Percentiles rank a stretch among this genome's conserved stretches.
Conservation (phyloP, 2,797 vertebrate species). For the Xenops minutus region DNA sequence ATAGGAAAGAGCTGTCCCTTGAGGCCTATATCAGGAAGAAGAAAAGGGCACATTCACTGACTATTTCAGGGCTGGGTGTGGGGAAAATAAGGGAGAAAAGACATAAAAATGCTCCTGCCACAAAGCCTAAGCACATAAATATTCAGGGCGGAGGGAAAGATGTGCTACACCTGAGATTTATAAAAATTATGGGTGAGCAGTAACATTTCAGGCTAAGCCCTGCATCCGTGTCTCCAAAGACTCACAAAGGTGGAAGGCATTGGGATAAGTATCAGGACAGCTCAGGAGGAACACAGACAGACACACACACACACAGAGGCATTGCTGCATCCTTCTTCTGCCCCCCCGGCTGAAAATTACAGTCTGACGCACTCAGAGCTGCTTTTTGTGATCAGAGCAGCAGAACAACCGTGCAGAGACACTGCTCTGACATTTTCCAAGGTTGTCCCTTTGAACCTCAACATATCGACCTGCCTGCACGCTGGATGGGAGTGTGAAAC, state of each 20-base stretch:
- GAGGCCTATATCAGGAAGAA: not conserved
- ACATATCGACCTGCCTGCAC: not conserved
- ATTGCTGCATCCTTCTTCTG: not conserved
- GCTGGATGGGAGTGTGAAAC: not conserved
- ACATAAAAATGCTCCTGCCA: not conserved
- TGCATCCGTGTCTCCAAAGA: not conserved
- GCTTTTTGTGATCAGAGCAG: not conserved
- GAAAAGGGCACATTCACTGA: not conserved
- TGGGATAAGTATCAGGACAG: not conserved
- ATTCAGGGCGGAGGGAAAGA: not conserved
- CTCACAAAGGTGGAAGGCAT: not conserved
- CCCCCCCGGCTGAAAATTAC: not conserved
- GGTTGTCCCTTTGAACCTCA: not conserved
- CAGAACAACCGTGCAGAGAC: not conserved
- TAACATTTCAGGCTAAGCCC: not conserved
- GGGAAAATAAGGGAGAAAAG: not conserved
- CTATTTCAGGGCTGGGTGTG: not conserved
- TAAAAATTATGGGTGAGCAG: not conserved
- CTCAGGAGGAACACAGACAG: not conserved
- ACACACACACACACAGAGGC: not conserved
- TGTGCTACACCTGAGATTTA: not conserved
- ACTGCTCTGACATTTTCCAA: conserved; percentile 6
- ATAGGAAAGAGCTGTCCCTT: not conserved
- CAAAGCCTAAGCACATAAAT: not conserved
- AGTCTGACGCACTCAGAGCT: not conserved